A percentile compares a stretch with the other conserved stretches of the same genome.
These are phyloP conservation scores for Cyrtodaria siliqua DNA, from an alignment of 2,888 invertebrate genomes.

Conservation along the genomic window DNA sequence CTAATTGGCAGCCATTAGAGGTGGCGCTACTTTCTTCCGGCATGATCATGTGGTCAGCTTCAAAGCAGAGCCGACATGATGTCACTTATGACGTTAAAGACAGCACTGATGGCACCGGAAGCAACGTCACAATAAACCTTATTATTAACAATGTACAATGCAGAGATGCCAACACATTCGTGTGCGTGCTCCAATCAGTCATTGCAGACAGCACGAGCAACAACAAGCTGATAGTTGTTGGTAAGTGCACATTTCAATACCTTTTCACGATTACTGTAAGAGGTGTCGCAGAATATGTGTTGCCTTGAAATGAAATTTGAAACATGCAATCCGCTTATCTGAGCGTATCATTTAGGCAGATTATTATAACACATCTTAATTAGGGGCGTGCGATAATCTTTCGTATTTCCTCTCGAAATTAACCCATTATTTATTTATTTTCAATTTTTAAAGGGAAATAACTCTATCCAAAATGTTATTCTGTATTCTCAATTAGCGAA, in stretches of 20 bases:
- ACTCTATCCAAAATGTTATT: too few relatives aligned
- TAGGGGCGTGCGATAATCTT: too few relatives aligned
- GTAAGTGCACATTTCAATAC: constrained; percentile 19
- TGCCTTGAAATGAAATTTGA: too few relatives aligned
- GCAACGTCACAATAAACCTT: constrained; percentile 30
- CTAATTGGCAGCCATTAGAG: constrained; percentile 23
- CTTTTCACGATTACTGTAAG: too few relatives aligned
- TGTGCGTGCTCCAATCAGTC: constrained; percentile 28
- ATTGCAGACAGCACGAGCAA: not conserved
- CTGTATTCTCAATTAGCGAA: too few relatives aligned
- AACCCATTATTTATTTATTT: too few relatives aligned
- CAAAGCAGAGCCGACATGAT: constrained; percentile 35
- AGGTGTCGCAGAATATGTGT: too few relatives aligned
- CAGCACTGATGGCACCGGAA: constrained; percentile 18
- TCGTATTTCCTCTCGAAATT: too few relatives aligned
- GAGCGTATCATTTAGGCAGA: too few relatives aligned
- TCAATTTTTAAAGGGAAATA: too few relatives aligned
- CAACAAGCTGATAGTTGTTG: constrained; percentile 42
- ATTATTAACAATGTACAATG: constrained; percentile 46
- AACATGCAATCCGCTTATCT: too few relatives aligned
- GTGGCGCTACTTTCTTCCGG: constrained; percentile 36
- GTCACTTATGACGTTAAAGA: constrained; percentile 28
- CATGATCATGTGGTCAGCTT: constrained; percentile 20
- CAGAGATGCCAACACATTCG: constrained; percentile 35
- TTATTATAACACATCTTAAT: too few relatives aligned